Evolutionary conservation across 2,888 invertebrate genomes (phyloP).

Genomic region (Meiosimyza platycephala): DNA sequence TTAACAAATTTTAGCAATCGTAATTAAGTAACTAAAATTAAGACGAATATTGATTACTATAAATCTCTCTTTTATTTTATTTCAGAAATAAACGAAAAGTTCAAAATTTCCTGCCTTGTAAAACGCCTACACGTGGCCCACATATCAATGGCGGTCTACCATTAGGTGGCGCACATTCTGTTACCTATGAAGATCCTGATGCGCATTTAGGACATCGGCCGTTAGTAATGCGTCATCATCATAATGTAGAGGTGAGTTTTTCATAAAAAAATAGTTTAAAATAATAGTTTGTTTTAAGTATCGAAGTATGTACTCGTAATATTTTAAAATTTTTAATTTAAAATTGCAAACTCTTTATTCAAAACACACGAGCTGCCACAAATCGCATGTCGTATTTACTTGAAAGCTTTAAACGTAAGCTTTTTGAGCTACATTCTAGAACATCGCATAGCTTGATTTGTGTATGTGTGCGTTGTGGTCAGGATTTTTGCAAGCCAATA

Average conservation of each 20-base stretch:
- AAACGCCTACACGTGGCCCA: slow-evolving; percentile 74
- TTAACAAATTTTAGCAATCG: too few relatives aligned
- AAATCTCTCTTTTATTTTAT: slow-evolving; percentile 45
- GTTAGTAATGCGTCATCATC: slow-evolving; percentile 69
- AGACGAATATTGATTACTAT: too few relatives aligned
- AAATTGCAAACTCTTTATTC: background rate
- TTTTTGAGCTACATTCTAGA: background rate
- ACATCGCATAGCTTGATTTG: background rate
- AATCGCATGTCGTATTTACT: background rate
- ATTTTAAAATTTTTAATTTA: background rate
- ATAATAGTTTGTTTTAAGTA: slow-evolving; percentile 3
- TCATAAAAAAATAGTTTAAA: background rate
- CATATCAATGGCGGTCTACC: slow-evolving; percentile 64
- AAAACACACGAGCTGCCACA: background rate
- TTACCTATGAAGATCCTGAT: slow-evolving; percentile 84
- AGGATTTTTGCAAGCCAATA: background rate
- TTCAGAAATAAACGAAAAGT: slow-evolving; percentile 88
- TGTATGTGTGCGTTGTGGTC: slow-evolving; percentile 7
- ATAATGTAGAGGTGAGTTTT: slow-evolving; percentile 65
- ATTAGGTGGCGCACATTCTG: slow-evolving; percentile 69
- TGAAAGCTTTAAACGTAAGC: background rate
- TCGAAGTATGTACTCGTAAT: too few relatives aligned
- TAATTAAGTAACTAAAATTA: too few relatives aligned
- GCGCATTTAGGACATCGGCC: slow-evolving; percentile 71
- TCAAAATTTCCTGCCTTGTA: slow-evolving; percentile 85